Evolutionary conservation across 2,797 vertebrate genomes (phyloP), one percentile per base, ranked within the genome.

Genomic region (Aselliscus stoliczkanus): DNA sequence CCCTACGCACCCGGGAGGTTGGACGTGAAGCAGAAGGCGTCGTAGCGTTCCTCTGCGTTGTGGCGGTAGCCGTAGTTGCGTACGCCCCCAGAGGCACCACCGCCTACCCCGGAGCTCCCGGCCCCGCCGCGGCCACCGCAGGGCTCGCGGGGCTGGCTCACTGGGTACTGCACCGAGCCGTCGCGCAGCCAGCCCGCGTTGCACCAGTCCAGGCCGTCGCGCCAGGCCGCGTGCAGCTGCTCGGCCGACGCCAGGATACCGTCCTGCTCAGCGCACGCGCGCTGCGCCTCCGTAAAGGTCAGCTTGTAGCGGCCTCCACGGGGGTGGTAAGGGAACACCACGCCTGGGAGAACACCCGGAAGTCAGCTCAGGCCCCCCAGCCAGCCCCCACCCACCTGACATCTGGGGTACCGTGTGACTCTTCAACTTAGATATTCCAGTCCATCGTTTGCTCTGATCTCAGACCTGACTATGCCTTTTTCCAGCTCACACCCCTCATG

Each of bases 1-100:
- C 13, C 23, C 25, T 79, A 89, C 97, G 98, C 98, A 99, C 99
- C 99, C 0, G 99, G 99, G 47, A 99, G 99, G 97, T 99, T 99
- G 75, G 99, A 99, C 4, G 99, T 99, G 98, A 99, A 99, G 98
- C 99, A 99, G 98, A 99, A 99, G 65, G 99, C 99, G 0, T 99
- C 99, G 0, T 99, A 99, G 97, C 98, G 99, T 96, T 99, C 99
- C 2, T 98, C 99, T 1, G 99, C 99, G 97, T 99, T 99, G 97
- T 99, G 99, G 29, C 99, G 98, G 97, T 99, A 99, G n/a, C 99
- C 99, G 4, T 99, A 99, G 97, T 99, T 99, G 37, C 99, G 98
- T 1, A 99, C 99, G 0, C 99, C 99, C 0, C 99, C 99, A 0
- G 99, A 98, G 0, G 97, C 98, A 92, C 99, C 99, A 73, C 99